Evolutionary conservation across 1,140 invertebrate species (phyloP).

Genomic region (Melanaphis sacchari): DNA sequence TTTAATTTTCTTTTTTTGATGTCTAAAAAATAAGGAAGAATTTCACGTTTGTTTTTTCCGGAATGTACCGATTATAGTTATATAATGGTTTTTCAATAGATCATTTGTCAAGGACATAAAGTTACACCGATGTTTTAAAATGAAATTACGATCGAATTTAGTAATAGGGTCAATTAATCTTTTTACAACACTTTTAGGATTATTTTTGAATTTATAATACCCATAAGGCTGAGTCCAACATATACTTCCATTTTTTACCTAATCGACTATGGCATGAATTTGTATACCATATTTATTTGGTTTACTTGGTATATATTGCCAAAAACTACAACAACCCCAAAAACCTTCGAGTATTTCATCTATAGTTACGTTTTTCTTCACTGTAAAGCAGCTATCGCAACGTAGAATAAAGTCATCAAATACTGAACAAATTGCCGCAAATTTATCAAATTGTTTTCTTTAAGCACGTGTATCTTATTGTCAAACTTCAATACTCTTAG

Average conservation of each 20-base stretch:
- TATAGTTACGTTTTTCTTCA: neutral
- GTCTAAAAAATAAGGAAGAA: neutral
- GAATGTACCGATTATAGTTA: constrained; percentile 61
- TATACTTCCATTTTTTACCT: constrained; percentile 63
- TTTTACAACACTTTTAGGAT: neutral
- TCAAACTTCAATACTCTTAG: constrained; percentile 61
- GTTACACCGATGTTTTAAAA: constrained; percentile 61
- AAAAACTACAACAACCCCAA: constrained; percentile 63
- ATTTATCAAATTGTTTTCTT: constrained; percentile 61
- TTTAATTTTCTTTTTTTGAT: neutral
- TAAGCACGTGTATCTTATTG: constrained; percentile 55
- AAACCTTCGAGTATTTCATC: constrained; percentile 64
- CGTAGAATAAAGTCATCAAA: constrained; percentile 62
- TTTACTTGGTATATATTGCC: constrained; percentile 62
- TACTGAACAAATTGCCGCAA: constrained; percentile 61
- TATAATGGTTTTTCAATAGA: constrained; percentile 46
- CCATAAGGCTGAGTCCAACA: constrained; percentile 62
- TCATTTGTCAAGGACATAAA: constrained; percentile 57
- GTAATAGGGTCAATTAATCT: neutral
- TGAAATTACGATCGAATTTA: constrained; percentile 60
- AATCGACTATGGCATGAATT: no score
- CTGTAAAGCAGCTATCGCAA: constrained; percentile 56
- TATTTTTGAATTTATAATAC: constrained; percentile 61
- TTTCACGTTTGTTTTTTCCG: constrained; percentile 63
- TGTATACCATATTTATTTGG: no score